A percentile compares a stretch with the other conserved stretches of the same genome.
Conservation (phyloP, 1,140 invertebrate species). For the Apocrypta bakeri region DNA sequence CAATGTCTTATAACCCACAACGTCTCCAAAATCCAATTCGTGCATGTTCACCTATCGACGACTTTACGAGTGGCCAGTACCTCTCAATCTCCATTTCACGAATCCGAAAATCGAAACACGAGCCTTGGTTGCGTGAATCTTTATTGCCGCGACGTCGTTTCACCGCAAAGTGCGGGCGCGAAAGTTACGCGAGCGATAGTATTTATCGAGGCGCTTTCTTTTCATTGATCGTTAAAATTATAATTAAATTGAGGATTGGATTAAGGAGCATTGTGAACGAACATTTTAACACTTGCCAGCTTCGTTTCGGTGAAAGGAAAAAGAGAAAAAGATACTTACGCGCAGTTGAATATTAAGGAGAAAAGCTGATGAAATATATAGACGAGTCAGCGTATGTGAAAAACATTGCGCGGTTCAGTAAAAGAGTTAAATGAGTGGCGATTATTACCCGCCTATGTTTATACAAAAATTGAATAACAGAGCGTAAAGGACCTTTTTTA, state of each 20-base stretch:
- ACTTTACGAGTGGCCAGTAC: neutral
- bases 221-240: slow-evolving; percentile 36
- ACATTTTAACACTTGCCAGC: neutral
- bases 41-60: neutral
- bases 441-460: neutral
- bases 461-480: slow-evolving; percentile 11
- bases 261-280: neutral
- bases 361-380: slow-evolving; percentile 20
- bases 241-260: slow-evolving; percentile 44
- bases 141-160: neutral
- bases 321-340: neutral
- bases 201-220: slow-evolving; percentile 40
- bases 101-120: neutral
- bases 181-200: slow-evolving; percentile 22
- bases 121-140: neutral
- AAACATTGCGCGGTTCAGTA: neutral
- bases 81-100: neutral
- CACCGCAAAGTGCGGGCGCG: neutral
- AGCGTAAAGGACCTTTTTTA: neutral
- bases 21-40: neutral
- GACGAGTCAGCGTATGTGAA: neutral
- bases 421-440: no score
- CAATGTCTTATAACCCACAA: neutral
- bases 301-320: slow-evolving; percentile 12
- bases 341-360: neutral